A percentile compares a stretch with the other conserved stretches of the same genome.
Conservation (phyloP, 2,888 invertebrate genomes). For the Pollenia labialis region DNA sequence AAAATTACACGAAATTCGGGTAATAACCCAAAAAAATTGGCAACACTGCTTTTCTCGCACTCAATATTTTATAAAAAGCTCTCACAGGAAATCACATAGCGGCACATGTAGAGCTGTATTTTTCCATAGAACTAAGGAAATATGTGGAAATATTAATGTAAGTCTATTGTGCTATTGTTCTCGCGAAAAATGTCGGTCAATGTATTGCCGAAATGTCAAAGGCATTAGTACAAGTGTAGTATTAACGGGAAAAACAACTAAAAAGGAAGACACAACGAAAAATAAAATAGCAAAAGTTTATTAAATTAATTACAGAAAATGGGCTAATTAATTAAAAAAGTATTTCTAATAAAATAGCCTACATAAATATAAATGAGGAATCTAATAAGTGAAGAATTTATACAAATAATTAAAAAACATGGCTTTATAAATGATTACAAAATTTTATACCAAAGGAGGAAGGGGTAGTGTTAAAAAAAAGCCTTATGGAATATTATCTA, state of each 20-base stretch:
- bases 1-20: too few relatives aligned
- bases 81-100: conserved; percentile 64
- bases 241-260: conserved; percentile 59
- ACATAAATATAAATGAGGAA: background rate
- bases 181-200: conserved; percentile 71
- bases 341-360: background rate
- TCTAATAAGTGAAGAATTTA: background rate
- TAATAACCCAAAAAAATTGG: too few relatives aligned
- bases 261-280: conserved; percentile 25
- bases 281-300: conserved; percentile 40
- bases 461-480: conserved; percentile 66
- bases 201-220: conserved; percentile 73
- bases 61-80: conserved; percentile 12
- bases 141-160: conserved; percentile 47
- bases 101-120: conserved; percentile 38
- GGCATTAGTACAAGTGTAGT: conserved; percentile 72
- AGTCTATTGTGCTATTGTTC: conserved; percentile 24
- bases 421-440: conserved; percentile 54
- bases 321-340: conserved; percentile 52
- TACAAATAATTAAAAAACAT: background rate
- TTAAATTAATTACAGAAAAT: conserved; percentile 43
- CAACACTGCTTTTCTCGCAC: background rate
- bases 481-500: conserved; percentile 51
- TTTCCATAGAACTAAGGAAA: conserved; percentile 27
- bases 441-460: conserved; percentile 53